These are phyloP conservation scores for Phaonia tiefii DNA, from an alignment of 2,888 invertebrate genomes.

Conservation along the genomic window DNA sequence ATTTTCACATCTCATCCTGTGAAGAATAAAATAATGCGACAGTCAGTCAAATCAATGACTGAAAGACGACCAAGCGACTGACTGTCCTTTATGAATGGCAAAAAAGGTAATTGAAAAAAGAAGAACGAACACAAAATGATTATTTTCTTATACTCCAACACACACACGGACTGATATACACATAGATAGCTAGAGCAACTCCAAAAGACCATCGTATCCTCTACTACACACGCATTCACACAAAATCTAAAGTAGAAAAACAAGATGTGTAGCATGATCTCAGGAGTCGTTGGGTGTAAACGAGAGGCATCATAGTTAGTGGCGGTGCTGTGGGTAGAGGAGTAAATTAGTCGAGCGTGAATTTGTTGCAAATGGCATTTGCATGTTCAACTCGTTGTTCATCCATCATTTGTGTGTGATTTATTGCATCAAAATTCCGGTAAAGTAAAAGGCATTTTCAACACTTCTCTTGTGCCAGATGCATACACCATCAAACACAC, in stretches of 20 bases:
- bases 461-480: conserved; percentile 17
- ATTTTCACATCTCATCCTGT: conserved; percentile 23
- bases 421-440: conserved; percentile 57
- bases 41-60: conserved; percentile 33
- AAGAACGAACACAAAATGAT: conserved; percentile 23
- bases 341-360: conserved; percentile 61
- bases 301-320: background rate
- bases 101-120: conserved; percentile 42
- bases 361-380: conserved; percentile 68
- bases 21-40: conserved; percentile 24
- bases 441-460: conserved; percentile 39
- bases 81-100: conserved; percentile 44
- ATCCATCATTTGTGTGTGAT: conserved; percentile 66
- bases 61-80: conserved; percentile 21
- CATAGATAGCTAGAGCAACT: conserved; percentile 12
- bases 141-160: conserved; percentile 15
- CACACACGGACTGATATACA: conserved; percentile 17
- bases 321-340: conserved; percentile 28
- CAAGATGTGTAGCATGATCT: conserved; percentile 36
- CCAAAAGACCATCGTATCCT: conserved; percentile 4
- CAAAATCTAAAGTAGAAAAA: background rate
- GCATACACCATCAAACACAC: conserved; percentile 5
- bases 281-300: conserved; percentile 1
- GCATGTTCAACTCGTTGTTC: conserved; percentile 67
- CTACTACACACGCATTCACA: background rate